Conservation (phyloP, 2,888 invertebrate species). For the Abscondita cerata region DNA sequence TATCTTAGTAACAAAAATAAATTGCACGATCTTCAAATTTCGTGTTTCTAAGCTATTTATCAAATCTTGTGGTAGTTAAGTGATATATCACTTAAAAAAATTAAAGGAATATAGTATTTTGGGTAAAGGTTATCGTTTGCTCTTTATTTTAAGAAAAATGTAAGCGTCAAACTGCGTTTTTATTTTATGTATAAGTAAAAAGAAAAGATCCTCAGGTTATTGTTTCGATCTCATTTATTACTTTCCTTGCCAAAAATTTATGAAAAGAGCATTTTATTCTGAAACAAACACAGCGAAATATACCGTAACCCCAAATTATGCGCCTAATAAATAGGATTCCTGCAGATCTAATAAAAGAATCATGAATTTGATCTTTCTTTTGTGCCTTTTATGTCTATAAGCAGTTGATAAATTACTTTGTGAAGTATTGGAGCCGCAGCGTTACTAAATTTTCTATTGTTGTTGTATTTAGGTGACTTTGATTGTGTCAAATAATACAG, state of each 20-base stretch:
- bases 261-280: slow-evolving; percentile 20
- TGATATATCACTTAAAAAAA: too few species aligned
- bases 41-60: slow-evolving; percentile 20
- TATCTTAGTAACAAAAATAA: slow-evolving; percentile 8
- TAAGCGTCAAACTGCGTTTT: too few species aligned
- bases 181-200: not conserved
- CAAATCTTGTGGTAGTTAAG: too few species aligned
- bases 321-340: slow-evolving; percentile 10
- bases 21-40: slow-evolving; percentile 22
- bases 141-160: too few species aligned
- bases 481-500: too few species aligned
- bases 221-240: slow-evolving; percentile 29
- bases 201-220: not conserved
- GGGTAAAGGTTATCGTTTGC: too few species aligned
- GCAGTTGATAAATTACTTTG: not conserved
- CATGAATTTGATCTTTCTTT: slow-evolving; percentile 4
- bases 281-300: slow-evolving; percentile 27
- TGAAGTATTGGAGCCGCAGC: too few species aligned
- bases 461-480: too few species aligned
- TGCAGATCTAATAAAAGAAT: slow-evolving; percentile 4
- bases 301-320: slow-evolving; percentile 18
- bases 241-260: slow-evolving; percentile 25
- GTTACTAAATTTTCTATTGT: too few species aligned
- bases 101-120: too few species aligned
- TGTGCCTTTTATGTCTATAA: not conserved